Conservation (phyloP, 1,140 invertebrate species). For the Daktulosphaira vitifoliae region DNA sequence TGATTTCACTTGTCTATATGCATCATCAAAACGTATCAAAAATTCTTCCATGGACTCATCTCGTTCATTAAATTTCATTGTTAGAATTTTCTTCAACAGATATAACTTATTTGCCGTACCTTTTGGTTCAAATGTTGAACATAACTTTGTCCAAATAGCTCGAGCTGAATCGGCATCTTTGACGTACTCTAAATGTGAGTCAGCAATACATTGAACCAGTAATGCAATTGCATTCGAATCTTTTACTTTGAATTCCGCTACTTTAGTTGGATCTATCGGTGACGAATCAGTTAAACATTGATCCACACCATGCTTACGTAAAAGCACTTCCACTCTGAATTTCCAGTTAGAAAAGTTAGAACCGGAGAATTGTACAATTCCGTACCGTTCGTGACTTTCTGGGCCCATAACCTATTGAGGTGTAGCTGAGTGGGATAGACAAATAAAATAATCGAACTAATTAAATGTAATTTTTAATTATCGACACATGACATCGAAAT, state of each 20-base stretch:
- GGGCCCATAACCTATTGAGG: slow-evolving; percentile 1
- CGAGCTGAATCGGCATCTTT: slow-evolving; percentile 35
- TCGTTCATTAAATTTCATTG: slow-evolving; percentile 15
- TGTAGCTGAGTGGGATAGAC: too few species aligned
- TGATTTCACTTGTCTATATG: background rate
- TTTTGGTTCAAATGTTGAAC: slow-evolving; percentile 36
- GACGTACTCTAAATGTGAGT: slow-evolving; percentile 38
- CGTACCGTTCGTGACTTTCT: background rate
- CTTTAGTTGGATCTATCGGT: background rate
- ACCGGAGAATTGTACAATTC: background rate
- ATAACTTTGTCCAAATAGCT: slow-evolving; percentile 33
- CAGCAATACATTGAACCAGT: slow-evolving; percentile 36
- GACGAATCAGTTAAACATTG: background rate
- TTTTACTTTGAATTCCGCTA: background rate
- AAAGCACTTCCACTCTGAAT: background rate
- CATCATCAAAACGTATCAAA: slow-evolving; percentile 15
- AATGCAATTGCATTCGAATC: background rate
- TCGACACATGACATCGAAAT: too few species aligned
- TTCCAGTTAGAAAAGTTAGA: background rate
- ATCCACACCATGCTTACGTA: background rate
- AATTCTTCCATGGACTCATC: slow-evolving; percentile 5
- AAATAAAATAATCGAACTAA: too few species aligned
- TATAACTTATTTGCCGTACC: slow-evolving; percentile 11
- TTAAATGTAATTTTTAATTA: too few species aligned
- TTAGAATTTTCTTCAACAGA: background rate